Base-by-base conservation (phyloP, 2,113 vertebrate genomes). In the Enhydra lutris region DNA sequence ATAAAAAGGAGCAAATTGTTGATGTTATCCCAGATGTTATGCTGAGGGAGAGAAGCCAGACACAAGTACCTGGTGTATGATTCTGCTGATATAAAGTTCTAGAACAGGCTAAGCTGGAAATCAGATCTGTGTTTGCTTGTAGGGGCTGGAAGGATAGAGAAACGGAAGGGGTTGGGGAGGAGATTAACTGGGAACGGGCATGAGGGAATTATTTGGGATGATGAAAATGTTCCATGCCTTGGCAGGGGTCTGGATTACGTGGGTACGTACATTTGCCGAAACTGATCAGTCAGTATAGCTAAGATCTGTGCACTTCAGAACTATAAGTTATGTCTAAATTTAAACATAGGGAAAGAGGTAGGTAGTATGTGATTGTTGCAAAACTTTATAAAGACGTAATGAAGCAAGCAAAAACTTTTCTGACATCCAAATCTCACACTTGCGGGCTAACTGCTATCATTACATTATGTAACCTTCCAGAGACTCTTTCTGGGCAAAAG, bases 101-200 rank as follows among this genome's bases (percentile, higher is more conserved):
- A 59, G 50, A 47, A 31, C 4, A 20, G 24, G 61, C 31, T 94
- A 69, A 88, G 80, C 34, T 26, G 45, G 94, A 89, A 91, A 85
- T 47, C 45, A 87, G 45, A 39, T 36, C 34, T 42, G 11, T n/a
- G 34, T 96, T 84, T 82, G 23, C 55, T 59, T 55, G 15, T 6
- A 50, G 65, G 36, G 45, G 18, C 45, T 61, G 17, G 36, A 26
- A 79, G 39, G n/a, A 10, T 6, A 52, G 6, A 14, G 21, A 39
- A 59, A 15, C 13, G 11, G 14, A 15, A 2, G 11, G 15, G 9
- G 12, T 13, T 0, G 31, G 45, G 67, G 50, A 50, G 4, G 69
- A 20, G 26, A 57, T n/a, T 69, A 50, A 29, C 17, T 29, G 59
- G 74, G 7, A 73, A 39, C 47, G 20, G 34, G 45, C 20, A 29